Conservation (phyloP, 2,888 invertebrate species). For the Thelaira solivaga region DNA sequence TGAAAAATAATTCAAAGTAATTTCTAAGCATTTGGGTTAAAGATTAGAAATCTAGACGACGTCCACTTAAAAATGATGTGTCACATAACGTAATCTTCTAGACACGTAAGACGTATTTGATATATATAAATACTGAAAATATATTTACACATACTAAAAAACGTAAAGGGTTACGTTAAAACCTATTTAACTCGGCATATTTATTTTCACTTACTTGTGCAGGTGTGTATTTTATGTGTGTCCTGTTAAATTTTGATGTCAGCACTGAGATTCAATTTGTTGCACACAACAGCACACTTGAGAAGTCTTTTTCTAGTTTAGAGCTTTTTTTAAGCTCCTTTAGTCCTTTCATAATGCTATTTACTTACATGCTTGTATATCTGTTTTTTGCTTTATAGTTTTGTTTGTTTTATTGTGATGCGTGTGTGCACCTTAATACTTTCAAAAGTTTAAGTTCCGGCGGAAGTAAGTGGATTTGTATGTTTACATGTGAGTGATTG, state of each 20-base stretch:
- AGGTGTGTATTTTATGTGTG: too few relatives aligned
- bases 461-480: background rate
- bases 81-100: too few relatives aligned
- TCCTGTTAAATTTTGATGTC: conserved; percentile 45
- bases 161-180: too few relatives aligned
- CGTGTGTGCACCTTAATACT: conserved; percentile 43
- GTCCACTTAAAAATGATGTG: too few relatives aligned
- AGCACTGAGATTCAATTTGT: conserved; percentile 60
- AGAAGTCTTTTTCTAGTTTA: conserved; percentile 13
- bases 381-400: background rate
- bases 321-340: background rate
- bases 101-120: too few relatives aligned
- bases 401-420: conserved; percentile 32
- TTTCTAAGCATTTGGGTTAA: too few relatives aligned
- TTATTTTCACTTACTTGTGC: too few relatives aligned
- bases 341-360: conserved; percentile 14
- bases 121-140: too few relatives aligned
- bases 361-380: conserved; percentile 12
- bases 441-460: conserved; percentile 35
- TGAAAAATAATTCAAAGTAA: too few relatives aligned
- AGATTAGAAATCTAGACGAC: too few relatives aligned
- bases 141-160: too few relatives aligned
- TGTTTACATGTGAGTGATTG: conserved; percentile 13
- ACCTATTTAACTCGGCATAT: too few relatives aligned
- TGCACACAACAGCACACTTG: conserved; percentile 51